Evolutionary conservation across 2,888 invertebrate genomes (phyloP).

Genomic region (Silvanus unidentatus): DNA sequence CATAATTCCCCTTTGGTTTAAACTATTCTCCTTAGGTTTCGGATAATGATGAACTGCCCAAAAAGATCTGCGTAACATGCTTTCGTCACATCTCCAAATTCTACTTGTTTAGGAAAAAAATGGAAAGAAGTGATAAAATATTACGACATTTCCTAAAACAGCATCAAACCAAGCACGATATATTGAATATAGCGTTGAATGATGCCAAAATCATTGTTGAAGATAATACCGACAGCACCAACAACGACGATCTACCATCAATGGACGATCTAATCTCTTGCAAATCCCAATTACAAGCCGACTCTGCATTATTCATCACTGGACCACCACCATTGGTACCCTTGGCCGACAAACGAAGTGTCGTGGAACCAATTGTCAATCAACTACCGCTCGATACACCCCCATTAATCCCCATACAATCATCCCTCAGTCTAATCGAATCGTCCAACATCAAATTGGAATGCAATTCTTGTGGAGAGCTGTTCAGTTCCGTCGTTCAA

Average conservation of each 20-base stretch:
- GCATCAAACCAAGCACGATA: slow-evolving; percentile 31
- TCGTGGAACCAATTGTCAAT: slow-evolving; percentile 12
- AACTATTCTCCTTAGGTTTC: slow-evolving; percentile 34
- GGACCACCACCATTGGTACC: slow-evolving; percentile 40
- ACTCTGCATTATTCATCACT: slow-evolving; percentile 17
- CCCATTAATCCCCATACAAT: slow-evolving; percentile 40
- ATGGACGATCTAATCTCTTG: slow-evolving; percentile 24
- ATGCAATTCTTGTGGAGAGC: slow-evolving; percentile 33
- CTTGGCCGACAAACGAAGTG: slow-evolving; percentile 23
- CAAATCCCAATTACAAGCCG: not conserved
- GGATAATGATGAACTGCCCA: slow-evolving; percentile 41
- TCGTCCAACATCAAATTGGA: slow-evolving; percentile 27
- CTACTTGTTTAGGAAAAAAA: slow-evolving; percentile 43
- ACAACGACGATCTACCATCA: slow-evolving; percentile 16
- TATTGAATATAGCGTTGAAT: slow-evolving; percentile 34
- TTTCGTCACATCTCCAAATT: slow-evolving; percentile 42
- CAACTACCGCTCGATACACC: slow-evolving; percentile 32
- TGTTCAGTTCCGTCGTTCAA: slow-evolving; percentile 29
- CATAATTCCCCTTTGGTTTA: too few relatives aligned
- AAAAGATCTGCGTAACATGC: slow-evolving; percentile 43
- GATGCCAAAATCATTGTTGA: slow-evolving; percentile 32
- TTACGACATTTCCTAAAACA: slow-evolving; percentile 33
- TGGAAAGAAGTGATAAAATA: slow-evolving; percentile 40
- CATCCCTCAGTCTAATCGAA: slow-evolving; percentile 23
- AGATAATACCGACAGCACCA: slow-evolving; percentile 6